Evolutionary conservation across 2,113 vertebrate genomes (phyloP).

Genomic region (Aramus guarauna): DNA sequence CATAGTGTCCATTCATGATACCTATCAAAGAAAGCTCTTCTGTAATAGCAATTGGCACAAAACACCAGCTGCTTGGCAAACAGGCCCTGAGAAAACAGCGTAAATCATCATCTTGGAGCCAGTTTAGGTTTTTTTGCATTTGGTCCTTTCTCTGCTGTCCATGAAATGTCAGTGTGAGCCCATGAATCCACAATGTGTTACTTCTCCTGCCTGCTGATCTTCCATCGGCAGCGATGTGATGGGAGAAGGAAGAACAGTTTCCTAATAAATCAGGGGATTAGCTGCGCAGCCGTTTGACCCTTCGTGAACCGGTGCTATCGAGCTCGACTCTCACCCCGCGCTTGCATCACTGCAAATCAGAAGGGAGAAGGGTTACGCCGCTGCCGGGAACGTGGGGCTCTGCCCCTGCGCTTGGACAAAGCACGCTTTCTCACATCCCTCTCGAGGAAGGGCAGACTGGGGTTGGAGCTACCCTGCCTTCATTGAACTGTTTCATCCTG

Average conservation of each 20-base stretch:
- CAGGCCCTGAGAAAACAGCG: neutral
- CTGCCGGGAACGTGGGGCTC: neutral
- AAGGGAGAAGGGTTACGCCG: neutral
- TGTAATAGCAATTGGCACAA: slow-evolving; percentile 45
- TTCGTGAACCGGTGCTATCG: neutral
- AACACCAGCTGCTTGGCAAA: slow-evolving; percentile 37
- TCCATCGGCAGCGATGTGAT: neutral
- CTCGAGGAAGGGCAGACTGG: neutral
- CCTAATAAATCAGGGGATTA: neutral
- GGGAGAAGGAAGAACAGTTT: neutral
- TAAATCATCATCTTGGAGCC: slow-evolving; percentile 39
- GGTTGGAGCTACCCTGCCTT: neutral
- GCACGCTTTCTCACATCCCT: rapidly evolving
- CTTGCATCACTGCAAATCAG: neutral
- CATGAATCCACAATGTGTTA: slow-evolving; percentile 29
- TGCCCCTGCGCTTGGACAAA: neutral
- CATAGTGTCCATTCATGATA: neutral
- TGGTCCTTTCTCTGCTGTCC: slow-evolving; percentile 11
- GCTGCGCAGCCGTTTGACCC: neutral
- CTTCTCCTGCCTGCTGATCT: neutral
- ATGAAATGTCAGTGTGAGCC: slow-evolving; percentile 19
- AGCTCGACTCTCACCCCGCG: neutral
- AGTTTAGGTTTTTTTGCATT: neutral
- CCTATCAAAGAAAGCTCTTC: slow-evolving; percentile 40
- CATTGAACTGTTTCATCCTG: neutral